A percentile compares a stretch with the other conserved stretches of the same genome.
phyloP scores from a whole-genome alignment of 2,113 vertebrate genomes.

The Callipepla squamata region DNA sequence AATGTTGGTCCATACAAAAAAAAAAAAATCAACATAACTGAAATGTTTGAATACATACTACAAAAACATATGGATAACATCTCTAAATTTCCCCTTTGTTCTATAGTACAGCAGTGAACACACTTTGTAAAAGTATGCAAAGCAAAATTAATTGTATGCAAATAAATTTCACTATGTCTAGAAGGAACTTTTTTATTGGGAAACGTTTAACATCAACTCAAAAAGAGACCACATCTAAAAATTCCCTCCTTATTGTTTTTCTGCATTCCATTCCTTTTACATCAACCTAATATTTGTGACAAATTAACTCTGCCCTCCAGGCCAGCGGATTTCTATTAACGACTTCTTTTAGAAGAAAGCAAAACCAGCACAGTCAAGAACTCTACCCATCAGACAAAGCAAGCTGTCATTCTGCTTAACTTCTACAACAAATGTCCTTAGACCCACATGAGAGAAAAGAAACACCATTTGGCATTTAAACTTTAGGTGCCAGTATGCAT shows the following conservation, averaged over 20 bases:
- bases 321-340: slow-evolving; percentile 81
- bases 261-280: slow-evolving; percentile 77
- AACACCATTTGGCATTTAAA: slow-evolving; percentile 75
- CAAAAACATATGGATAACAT: neutral
- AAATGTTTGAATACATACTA: neutral
- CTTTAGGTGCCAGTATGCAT: slow-evolving; percentile 65
- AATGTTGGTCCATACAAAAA: neutral
- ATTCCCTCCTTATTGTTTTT: slow-evolving; percentile 63
- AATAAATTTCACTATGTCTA: slow-evolving; percentile 54
- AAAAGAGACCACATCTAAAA: slow-evolving; percentile 3
- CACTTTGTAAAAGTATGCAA: slow-evolving; percentile 29
- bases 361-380: slow-evolving; percentile 73
- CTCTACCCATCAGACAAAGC: slow-evolving; percentile 73
- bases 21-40: neutral
- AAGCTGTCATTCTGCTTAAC: slow-evolving; percentile 79
- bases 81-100: neutral
- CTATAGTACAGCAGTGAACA: slow-evolving; percentile 23
- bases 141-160: slow-evolving; percentile 57
- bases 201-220: slow-evolving; percentile 59
- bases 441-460: slow-evolving; percentile 59
- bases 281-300: slow-evolving; percentile 75
- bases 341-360: slow-evolving; percentile 77
- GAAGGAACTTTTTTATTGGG: slow-evolving; percentile 65
- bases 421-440: slow-evolving; percentile 72
- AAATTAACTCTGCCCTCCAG: slow-evolving; percentile 80